Base-by-base conservation (phyloP, 2,888 invertebrate species). In the Tenthredo mesomela region DNA sequence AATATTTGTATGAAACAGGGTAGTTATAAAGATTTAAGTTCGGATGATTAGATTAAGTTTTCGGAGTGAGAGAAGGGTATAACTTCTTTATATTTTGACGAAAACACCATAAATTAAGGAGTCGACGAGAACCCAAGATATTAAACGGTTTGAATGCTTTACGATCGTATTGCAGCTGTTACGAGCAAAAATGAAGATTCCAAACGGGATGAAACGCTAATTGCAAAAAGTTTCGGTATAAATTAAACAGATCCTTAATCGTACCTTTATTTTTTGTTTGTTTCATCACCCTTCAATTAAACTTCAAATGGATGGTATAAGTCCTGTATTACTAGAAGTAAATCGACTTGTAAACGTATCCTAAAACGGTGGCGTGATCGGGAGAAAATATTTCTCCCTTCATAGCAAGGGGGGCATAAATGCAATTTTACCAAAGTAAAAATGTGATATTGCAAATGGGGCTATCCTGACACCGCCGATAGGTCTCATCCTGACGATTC, bases 201-300 rank as follows among this genome's bases (percentile, higher is more conserved):
- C 6, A 21, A 80, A 80, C 21, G 37, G 61, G 78, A 58, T 70
- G 82, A 82, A 70, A 67, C 67, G 67, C 82, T 82, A 82, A 82
- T 82, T 82, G 67, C 65, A 47, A 82, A 82, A 82, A 67, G 82
- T 82, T 82, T 67, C 43, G 43, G 67, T 82, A 47, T 70, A 67
- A 67, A 82, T 82, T 67, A 65, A 50, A 50, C 47, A 29, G 77
- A 50, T 29, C 54, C 25, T 33, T n/a, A n/a, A n/a, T 21, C n/a
- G 18, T 70, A 1, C 29, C n/a, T 43, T 43, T 21, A 37, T 18
- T 73, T 10, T 21, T 25, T 40, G 15, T 25, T 29, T 18, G 29
- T 47, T 29, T 54, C 18, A 77, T 71, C 47, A 18, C 54, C 50
- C 77, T 50, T 50, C 77, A 77, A 77, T 50, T 77, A 50, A 77